Base-by-base conservation (phyloP, 2,888 invertebrate species). In the Ophraella communa region DNA sequence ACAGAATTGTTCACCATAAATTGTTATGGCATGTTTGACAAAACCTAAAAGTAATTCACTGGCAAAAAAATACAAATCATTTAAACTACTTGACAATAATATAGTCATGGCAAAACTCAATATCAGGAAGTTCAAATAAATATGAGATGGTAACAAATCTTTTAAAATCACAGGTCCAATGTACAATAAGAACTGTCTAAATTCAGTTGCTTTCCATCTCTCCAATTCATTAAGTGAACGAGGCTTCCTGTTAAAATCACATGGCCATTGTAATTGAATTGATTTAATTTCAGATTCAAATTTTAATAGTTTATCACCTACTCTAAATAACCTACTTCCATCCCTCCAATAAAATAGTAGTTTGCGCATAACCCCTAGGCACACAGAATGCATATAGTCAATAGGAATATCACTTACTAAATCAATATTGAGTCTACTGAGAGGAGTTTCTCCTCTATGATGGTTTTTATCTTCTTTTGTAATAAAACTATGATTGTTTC, bases 381-480 rank as follows among this genome's bases (percentile, higher is more conserved):
- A 74, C 10, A 71, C 62, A 52, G 62, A 64, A 55, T 74, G 74
- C 72, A 71, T 72, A 56, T 70, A 72, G 56, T 73, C 73, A 2
- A 70, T 7, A 14, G 66, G 68, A 62, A 74, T 71, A 14, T 44
- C 11, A n/a, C 62, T 33, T 1, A 71, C 65, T 33, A 72, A 21
- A 17, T 60, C 70, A 56, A 72, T 67, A 52, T 27, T 23, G 70
- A 54, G 3, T 65, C 44, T 49, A 27, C 30, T 45, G 8, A 70
- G 61, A 23, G 66, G 67, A 11, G 57, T 68, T 18, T 39, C 33
- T 17, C 69, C 71, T 57, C 65, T 69, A 52, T 71, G 69, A 58
- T 72, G 61, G 10, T 8, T 20, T 44, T 17, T 18, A 20, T 60
- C 11, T 33, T 11, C 8, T 11, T 11, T 33, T 33, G 11, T 11